phyloP scores from a whole-genome alignment of 1,140 invertebrate genomes.

The Camponotus vicinus region DNA sequence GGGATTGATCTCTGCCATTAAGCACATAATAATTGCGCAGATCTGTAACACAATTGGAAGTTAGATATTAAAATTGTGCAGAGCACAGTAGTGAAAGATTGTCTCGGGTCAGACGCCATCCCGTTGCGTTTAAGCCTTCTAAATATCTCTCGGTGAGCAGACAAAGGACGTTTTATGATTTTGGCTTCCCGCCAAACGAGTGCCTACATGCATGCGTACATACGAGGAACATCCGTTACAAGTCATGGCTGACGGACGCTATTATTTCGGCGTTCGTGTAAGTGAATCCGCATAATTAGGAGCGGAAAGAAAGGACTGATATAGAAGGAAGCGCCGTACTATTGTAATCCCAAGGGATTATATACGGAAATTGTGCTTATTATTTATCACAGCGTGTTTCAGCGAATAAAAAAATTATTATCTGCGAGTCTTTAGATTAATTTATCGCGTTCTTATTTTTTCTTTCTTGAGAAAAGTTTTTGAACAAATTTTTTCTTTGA shows the following conservation, averaged over 20 bases:
- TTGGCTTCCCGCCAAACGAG: conserved; percentile 56
- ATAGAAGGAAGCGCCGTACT: background rate
- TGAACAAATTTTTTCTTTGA: background rate
- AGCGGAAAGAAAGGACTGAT: background rate
- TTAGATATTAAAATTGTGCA: background rate
- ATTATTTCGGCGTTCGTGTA: background rate
- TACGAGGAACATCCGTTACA: conserved; percentile 16
- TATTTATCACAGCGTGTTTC: background rate
- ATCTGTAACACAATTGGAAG: background rate
- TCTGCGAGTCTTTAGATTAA: background rate
- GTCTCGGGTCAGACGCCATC: conserved; percentile 29
- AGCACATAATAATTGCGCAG: background rate
- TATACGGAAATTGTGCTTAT: background rate
- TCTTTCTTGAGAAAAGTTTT: background rate
- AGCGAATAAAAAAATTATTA: background rate
- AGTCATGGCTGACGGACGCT: background rate
- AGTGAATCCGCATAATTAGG: background rate
- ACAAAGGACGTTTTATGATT: conserved; percentile 56
- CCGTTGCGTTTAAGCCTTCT: conserved; percentile 47
- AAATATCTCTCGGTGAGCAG: conserved; percentile 40
- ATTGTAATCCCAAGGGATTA: conserved; percentile 7
- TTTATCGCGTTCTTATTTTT: background rate
- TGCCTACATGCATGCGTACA: background rate
- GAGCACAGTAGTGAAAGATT: background rate
- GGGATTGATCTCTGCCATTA: conserved; percentile 10